A percentile compares a stretch with the other conserved stretches of the same genome.
Conservation (phyloP, 2,888 invertebrate species). For the Tupiocoris notatus region DNA sequence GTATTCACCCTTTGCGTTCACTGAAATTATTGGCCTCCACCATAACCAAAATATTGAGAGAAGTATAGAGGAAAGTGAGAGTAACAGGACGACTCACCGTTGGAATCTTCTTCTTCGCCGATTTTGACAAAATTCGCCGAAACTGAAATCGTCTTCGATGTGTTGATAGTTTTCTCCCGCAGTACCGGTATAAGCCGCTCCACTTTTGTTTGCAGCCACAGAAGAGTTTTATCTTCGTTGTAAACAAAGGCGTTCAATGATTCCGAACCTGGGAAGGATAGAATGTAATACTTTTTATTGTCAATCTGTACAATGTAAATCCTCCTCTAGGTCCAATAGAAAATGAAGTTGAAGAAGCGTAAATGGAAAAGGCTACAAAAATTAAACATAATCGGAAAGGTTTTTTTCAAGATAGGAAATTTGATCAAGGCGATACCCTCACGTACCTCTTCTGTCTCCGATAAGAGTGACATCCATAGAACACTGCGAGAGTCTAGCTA, state of each 20-base stretch:
- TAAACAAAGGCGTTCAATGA: slow-evolving; percentile 78
- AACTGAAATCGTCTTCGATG: slow-evolving; percentile 66
- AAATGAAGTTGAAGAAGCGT: no score
- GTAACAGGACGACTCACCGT: no score
- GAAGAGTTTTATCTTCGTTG: slow-evolving; percentile 72
- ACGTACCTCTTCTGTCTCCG: slow-evolving; percentile 66
- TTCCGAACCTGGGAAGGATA: slow-evolving; percentile 64
- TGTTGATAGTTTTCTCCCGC: slow-evolving; percentile 69
- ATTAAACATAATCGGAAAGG: no score
- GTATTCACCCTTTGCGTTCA: no score
- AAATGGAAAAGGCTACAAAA: no score
- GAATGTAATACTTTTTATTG: no score
- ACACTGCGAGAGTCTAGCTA: slow-evolving; percentile 59
- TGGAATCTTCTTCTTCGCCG: slow-evolving; percentile 59
- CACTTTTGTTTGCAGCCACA: slow-evolving; percentile 73
- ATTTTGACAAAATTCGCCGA: slow-evolving; percentile 75
- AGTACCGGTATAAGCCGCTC: slow-evolving; percentile 64
- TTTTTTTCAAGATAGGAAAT: no score
- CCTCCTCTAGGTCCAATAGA: no score
- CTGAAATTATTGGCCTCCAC: no score
- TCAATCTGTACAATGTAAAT: no score
- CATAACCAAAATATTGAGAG: no score
- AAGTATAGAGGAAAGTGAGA: no score
- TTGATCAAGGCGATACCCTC: neutral
- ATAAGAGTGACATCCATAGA: slow-evolving; percentile 62